These are phyloP conservation scores for Myotis daubentonii DNA, from an alignment of 2,797 vertebrate species.

Conservation along the genomic window DNA sequence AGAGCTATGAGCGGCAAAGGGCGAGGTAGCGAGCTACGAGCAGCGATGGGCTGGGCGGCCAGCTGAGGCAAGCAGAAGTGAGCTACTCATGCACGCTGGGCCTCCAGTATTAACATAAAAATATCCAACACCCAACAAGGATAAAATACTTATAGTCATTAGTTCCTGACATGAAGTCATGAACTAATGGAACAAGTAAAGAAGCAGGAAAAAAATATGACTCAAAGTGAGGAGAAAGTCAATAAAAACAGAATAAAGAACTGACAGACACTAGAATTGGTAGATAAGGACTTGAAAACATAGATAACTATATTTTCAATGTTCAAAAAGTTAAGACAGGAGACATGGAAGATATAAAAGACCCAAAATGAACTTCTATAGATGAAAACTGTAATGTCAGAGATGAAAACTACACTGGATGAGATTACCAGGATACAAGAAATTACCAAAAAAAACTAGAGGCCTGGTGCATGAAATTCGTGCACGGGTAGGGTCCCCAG, in stretches of 20 bases:
- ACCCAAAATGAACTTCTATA: neutral
- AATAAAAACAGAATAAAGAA: neutral
- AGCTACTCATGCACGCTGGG: no score
- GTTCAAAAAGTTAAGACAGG: neutral
- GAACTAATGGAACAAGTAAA: neutral
- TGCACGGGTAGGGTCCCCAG: no score
- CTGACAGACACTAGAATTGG: neutral
- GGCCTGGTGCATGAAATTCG: no score
- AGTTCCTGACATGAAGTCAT: neutral
- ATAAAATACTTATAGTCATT: neutral
- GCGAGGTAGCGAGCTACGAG: no score
- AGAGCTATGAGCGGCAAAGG: no score
- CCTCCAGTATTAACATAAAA: neutral
- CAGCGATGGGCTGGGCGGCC: no score
- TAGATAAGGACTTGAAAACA: neutral
- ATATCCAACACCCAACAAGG: neutral
- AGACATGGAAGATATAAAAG: neutral
- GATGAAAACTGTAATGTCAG: neutral
- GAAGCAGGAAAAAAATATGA: neutral
- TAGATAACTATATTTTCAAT: neutral
- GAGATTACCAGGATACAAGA: neutral
- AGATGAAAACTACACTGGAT: neutral
- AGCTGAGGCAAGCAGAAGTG: no score
- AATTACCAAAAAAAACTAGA: neutral
- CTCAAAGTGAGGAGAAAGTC: neutral